Conservation (phyloP, 2,888 invertebrate species). For the Leucophenga maculata region DNA sequence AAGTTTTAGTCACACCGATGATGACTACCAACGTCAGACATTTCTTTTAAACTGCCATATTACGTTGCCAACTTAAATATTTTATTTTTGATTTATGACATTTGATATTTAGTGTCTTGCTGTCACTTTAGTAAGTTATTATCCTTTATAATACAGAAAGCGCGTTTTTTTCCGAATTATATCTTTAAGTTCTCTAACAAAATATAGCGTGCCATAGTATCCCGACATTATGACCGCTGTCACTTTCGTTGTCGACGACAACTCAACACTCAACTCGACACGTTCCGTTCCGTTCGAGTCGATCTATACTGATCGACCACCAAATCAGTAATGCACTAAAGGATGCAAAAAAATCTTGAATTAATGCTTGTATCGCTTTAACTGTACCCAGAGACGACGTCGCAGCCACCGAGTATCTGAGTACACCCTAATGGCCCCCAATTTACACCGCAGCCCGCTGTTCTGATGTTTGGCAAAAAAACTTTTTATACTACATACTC, state of each 20-base stretch:
- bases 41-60: background rate
- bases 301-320: constrained; percentile 71
- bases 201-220: background rate
- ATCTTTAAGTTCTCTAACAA: background rate
- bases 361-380: constrained; percentile 56
- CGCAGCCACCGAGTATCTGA: background rate
- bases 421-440: background rate
- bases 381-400: constrained; percentile 41
- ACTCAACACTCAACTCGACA: too few species aligned
- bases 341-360: constrained; percentile 73
- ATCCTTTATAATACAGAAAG: background rate
- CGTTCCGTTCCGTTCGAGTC: constrained; percentile 27
- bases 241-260: too few species aligned
- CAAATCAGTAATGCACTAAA: constrained; percentile 73
- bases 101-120: background rate
- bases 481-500: constrained; percentile 16
- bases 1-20: constrained; percentile 17
- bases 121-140: background rate
- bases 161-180: background rate
- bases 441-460: too few species aligned
- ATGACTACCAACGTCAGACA: background rate
- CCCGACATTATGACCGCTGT: constrained; percentile 6
- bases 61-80: background rate
- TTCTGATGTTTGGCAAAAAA: background rate
- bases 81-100: background rate